Evolutionary conservation across 2,888 invertebrate species (phyloP).

Genomic region (Cinara cedri): DNA sequence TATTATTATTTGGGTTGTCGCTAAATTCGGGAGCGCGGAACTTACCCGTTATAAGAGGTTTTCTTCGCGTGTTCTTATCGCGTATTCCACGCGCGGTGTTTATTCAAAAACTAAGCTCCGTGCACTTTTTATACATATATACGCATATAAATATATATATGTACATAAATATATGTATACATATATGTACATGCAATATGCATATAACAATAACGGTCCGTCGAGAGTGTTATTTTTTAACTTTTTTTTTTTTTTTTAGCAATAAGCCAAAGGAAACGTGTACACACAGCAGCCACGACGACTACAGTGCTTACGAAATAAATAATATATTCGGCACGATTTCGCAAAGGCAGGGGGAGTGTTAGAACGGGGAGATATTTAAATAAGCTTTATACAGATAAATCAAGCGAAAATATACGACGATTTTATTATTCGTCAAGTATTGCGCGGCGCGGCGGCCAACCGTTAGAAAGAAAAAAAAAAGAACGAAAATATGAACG

Average conservation of each 20-base stretch:
- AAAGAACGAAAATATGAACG: neutral
- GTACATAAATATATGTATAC: too few species aligned
- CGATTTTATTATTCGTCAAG: constrained; percentile 22
- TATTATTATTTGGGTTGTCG: constrained; percentile 23
- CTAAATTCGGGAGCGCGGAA: neutral
- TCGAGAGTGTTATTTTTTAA: constrained; percentile 15
- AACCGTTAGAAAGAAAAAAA: neutral
- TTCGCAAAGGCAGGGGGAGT: too few species aligned
- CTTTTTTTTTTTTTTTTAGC: neutral
- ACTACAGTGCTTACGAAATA: constrained; percentile 1
- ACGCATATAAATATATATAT: too few species aligned
- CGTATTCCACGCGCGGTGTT: constrained; percentile 50
- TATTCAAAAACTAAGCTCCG: constrained; percentile 48
- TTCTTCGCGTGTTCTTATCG: constrained; percentile 46
- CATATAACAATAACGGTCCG: neutral
- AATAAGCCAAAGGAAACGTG: neutral
- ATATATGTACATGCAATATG: too few species aligned
- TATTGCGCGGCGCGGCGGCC: neutral
- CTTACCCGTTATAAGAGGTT: constrained; percentile 17
- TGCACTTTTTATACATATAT: too few species aligned
- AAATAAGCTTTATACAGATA: constrained; percentile 30
- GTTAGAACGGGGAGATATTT: constrained; percentile 18
- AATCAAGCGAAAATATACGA: constrained; percentile 33
- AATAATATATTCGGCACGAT: constrained; percentile 20
- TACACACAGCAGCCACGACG: neutral